Conservation (phyloP, 1,140 invertebrate species). For the Solen grandis region DNA sequence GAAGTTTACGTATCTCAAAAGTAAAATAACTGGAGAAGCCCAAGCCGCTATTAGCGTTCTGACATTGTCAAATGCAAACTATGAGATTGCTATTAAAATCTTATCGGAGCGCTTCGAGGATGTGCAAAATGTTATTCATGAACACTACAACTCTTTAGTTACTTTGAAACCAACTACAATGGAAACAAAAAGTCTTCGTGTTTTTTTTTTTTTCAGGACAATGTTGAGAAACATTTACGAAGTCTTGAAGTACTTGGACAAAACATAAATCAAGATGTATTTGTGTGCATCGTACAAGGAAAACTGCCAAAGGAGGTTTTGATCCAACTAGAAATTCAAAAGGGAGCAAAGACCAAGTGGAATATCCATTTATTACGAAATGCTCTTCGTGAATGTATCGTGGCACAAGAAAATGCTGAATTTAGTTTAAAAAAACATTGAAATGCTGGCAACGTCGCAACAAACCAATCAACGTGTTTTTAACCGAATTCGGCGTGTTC, state of each 20-base stretch:
- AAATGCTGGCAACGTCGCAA: neutral
- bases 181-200: neutral
- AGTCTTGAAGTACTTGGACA: neutral
- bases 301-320: neutral
- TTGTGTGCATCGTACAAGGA: neutral
- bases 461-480: neutral
- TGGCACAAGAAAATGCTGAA: neutral
- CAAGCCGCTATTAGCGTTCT: neutral
- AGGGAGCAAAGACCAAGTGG: neutral
- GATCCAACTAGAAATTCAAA: neutral
- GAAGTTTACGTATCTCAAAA: neutral
- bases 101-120: neutral
- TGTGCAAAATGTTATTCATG: neutral
- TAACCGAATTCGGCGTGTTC: neutral
- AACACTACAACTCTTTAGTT: neutral
- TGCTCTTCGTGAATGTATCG: neutral
- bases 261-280: neutral
- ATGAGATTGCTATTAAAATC: neutral
- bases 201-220: neutral
- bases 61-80: neutral
- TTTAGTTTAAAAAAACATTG: no score
- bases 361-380: neutral
- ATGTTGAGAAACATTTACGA: neutral
- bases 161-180: neutral
- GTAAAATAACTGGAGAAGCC: neutral